A percentile compares a stretch with the other conserved stretches of the same genome.
phyloP scores from a whole-genome alignment of 2,797 vertebrate genomes.

The Simalia tracyae region DNA sequence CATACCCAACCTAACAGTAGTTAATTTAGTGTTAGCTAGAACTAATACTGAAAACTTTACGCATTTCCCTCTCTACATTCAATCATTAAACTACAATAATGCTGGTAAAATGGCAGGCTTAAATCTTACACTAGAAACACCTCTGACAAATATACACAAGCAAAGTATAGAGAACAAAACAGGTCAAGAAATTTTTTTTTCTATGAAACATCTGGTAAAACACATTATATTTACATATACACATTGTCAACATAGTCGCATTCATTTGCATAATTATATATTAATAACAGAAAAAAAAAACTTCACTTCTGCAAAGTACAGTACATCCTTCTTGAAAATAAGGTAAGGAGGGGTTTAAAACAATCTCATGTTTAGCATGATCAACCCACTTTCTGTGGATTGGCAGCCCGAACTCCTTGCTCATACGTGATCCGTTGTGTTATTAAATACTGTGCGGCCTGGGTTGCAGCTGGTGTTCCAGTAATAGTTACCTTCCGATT shows the following conservation, averaged over 20 bases:
- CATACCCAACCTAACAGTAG: slow-evolving; percentile 86
- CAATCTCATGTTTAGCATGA: slow-evolving; percentile 73
- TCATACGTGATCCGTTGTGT: slow-evolving; percentile 88
- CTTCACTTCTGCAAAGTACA: slow-evolving; percentile 90
- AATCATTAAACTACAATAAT: slow-evolving; percentile 90
- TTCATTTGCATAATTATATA: slow-evolving; percentile 93
- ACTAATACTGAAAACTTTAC: slow-evolving; percentile 89
- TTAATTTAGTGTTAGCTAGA: slow-evolving; percentile 87
- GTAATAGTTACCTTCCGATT: slow-evolving; percentile 89
- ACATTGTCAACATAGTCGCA: slow-evolving; percentile 90
- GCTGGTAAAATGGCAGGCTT: slow-evolving; percentile 92
- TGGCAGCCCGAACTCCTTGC: slow-evolving; percentile 87
- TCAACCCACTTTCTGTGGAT: slow-evolving; percentile 88
- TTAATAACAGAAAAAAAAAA: slow-evolving; percentile 88
- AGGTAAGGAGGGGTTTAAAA: slow-evolving; percentile 83
- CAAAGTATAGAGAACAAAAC: slow-evolving; percentile 86
- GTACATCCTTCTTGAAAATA: slow-evolving; percentile 89
- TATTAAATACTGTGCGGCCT: slow-evolving; percentile 88
- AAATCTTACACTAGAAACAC: slow-evolving; percentile 90
- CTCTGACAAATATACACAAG: slow-evolving; percentile 89
- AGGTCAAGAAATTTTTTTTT: slow-evolving; percentile 85
- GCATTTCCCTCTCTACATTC: slow-evolving; percentile 90
- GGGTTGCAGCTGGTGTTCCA: slow-evolving; percentile 86
- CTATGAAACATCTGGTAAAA: slow-evolving; percentile 90
- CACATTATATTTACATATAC: slow-evolving; percentile 91